Conservation (phyloP, 2,797 vertebrate genomes). For the Ibycter americanus region DNA sequence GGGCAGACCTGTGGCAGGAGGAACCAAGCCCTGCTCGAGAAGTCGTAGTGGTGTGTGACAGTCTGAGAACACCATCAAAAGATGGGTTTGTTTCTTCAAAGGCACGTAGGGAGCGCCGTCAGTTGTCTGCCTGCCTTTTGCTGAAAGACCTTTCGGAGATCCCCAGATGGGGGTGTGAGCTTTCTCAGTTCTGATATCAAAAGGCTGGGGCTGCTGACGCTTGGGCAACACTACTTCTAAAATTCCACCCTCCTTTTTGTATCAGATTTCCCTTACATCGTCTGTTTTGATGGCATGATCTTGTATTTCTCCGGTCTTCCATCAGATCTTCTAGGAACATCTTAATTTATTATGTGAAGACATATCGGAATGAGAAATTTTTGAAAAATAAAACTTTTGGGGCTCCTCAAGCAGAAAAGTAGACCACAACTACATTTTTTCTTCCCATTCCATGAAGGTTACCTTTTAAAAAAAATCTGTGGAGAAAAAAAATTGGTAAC, state of each 20-base stretch:
- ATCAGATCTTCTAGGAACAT: background rate
- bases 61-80: background rate
- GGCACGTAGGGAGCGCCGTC: background rate
- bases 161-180: background rate
- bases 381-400: background rate
- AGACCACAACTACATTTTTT: background rate
- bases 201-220: background rate
- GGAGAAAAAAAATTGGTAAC: background rate
- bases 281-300: background rate
- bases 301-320: background rate
- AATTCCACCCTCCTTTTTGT: background rate
- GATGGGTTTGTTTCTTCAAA: background rate
- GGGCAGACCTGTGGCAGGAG: background rate
- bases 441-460: background rate
- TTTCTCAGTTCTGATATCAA: background rate
- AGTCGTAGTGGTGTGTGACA: background rate
- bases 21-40: background rate
- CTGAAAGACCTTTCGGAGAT: background rate
- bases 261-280: background rate
- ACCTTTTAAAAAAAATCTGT: conserved; percentile 11
- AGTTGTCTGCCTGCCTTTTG: background rate
- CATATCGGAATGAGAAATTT: background rate
- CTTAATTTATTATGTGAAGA: background rate
- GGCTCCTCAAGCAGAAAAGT: background rate
- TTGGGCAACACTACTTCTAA: background rate